Evolutionary conservation across 2,888 invertebrate species (phyloP).

Genomic region (Tetragonula carbonaria): DNA sequence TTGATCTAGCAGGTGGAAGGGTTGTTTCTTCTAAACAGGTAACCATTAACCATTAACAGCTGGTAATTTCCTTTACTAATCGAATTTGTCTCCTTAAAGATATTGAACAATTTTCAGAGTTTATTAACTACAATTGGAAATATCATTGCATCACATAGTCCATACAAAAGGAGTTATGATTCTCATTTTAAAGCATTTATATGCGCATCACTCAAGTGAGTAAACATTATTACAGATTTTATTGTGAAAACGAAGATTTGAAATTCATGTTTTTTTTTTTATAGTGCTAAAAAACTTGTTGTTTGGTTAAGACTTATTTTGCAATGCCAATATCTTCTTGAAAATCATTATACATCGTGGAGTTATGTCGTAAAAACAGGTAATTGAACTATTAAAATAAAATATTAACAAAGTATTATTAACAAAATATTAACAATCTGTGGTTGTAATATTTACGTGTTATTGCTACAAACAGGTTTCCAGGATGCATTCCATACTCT

Average conservation of each 20-base stretch:
- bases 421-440: not conserved
- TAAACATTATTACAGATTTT: conserved; percentile 58
- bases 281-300: conserved; percentile 94
- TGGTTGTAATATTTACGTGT: not conserved
- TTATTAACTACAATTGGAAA: conserved; percentile 96
- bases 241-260: not conserved
- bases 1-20: conserved; percentile 95
- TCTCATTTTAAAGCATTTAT: conserved; percentile 99
- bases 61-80: conserved; percentile 1
- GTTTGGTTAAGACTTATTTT: conserved; percentile 97
- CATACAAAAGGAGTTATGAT: conserved; percentile 97
- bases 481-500: conserved; percentile 97
- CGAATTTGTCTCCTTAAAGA: conserved; percentile 2
- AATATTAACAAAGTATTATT: not conserved
- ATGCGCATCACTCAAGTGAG: conserved; percentile 97
- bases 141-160: conserved; percentile 95
- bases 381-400: conserved; percentile 75
- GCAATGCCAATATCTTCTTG: conserved; percentile 92
- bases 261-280: conserved; percentile 75
- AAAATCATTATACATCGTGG: conserved; percentile 93
- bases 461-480: conserved; percentile 88
- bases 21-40: conserved; percentile 93
- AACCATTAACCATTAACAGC: conserved; percentile 65
- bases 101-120: conserved; percentile 85
- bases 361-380: conserved; percentile 98